Conservation (phyloP, 2,113 vertebrate species). For the Nothocercus nigrocapillus region DNA sequence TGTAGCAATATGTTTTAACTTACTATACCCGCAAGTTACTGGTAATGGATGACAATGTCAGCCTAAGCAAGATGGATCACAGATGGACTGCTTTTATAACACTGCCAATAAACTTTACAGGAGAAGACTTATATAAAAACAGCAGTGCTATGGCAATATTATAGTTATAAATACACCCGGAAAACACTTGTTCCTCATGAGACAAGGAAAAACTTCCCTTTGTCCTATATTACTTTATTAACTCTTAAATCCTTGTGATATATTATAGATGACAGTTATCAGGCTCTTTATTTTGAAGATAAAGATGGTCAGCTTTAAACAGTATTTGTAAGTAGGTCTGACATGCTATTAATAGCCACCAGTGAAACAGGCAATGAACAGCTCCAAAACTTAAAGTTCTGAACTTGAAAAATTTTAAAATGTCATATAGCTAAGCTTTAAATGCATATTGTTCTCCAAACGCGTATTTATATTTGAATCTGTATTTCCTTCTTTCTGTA, state of each 20-base stretch:
- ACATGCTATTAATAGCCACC: not conserved
- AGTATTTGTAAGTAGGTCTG: not conserved
- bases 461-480: not conserved
- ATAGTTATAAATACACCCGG: not conserved
- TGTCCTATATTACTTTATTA: not conserved
- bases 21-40: not conserved
- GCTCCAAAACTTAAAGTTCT: not conserved
- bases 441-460: not conserved
- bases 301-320: not conserved
- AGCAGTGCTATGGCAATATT: not conserved
- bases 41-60: constrained; percentile 4
- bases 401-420: not conserved
- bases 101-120: not conserved
- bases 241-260: not conserved
- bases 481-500: not conserved
- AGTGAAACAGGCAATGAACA: not conserved
- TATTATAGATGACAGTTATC: not conserved
- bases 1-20: not conserved
- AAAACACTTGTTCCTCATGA: not conserved
- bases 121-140: not conserved
- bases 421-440: not conserved
- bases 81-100: not conserved
- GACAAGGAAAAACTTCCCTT: not conserved
- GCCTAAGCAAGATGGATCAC: not conserved
- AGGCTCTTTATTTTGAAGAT: not conserved